phyloP scores from a whole-genome alignment of 30 jellyfish, hydroid and myxozoan species.

The Pseudorhiza aurosa region DNA sequence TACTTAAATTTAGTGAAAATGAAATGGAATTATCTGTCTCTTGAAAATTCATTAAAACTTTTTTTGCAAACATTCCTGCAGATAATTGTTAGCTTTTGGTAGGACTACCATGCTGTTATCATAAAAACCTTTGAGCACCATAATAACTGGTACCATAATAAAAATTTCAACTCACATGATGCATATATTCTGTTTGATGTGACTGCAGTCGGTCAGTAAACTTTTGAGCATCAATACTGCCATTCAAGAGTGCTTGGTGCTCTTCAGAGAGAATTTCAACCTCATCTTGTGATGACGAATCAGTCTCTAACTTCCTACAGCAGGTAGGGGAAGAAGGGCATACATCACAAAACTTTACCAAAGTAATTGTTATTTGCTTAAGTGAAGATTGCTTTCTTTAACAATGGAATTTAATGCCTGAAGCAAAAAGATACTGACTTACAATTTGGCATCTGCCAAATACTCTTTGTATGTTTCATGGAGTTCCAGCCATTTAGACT shows the following conservation, averaged over 20 bases:
- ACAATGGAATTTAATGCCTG: background rate
- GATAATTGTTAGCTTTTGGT: too few species aligned
- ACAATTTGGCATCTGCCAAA: constrained; percentile 2
- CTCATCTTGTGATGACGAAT: background rate
- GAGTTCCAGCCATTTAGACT: constrained; percentile 16
- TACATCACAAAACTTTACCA: background rate
- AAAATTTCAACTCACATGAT: constrained; percentile 14
- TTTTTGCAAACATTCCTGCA: too few species aligned
- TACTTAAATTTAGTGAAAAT: too few species aligned
- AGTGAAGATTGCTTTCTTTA: too few species aligned
- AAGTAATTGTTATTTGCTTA: too few species aligned
- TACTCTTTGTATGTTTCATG: constrained; percentile 11
- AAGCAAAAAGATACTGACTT: too few species aligned
- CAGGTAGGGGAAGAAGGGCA: too few species aligned
- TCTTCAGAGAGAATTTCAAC: constrained; percentile 13
- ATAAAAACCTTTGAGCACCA: too few species aligned
- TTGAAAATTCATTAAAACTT: too few species aligned
- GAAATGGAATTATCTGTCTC: too few species aligned
- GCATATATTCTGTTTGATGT: background rate
- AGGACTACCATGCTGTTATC: too few species aligned
- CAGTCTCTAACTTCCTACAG: background rate
- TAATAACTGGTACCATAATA: too few species aligned
- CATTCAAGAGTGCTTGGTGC: constrained; percentile 15
- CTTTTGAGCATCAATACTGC: constrained; percentile 19
- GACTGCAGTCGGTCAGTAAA: constrained; percentile 23